Conservation (phyloP, 2,888 invertebrate genomes). For the Miltochrista miniata region DNA sequence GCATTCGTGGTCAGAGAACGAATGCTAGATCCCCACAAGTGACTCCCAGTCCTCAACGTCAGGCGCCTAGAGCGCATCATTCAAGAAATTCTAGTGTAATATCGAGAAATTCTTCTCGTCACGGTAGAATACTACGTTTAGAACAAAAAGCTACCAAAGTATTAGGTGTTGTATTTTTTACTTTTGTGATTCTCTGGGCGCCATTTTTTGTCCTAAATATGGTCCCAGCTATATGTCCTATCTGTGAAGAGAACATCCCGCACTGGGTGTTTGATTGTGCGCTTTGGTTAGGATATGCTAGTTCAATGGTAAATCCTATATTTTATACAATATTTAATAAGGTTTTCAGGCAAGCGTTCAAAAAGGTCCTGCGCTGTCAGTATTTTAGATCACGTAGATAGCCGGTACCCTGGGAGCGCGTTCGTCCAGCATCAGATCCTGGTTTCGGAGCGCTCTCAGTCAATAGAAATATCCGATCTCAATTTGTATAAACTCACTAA, state of each 20-base stretch:
- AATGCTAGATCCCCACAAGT: slow-evolving; percentile 62
- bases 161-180: slow-evolving; percentile 96
- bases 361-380: slow-evolving; percentile 91
- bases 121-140: slow-evolving; percentile 92
- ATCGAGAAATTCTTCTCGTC: slow-evolving; percentile 91
- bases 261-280: slow-evolving; percentile 93
- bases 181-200: slow-evolving; percentile 97
- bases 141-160: slow-evolving; percentile 99
- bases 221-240: slow-evolving; percentile 91
- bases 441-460: slow-evolving; percentile 78
- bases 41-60: slow-evolving; percentile 68
- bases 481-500: slow-evolving; percentile 64
- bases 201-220: slow-evolving; percentile 97
- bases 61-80: slow-evolving; percentile 87
- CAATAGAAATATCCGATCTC: slow-evolving; percentile 72
- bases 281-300: slow-evolving; percentile 96
- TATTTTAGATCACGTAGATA: slow-evolving; percentile 83
- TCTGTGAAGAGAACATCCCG: slow-evolving; percentile 90
- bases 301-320: slow-evolving; percentile 97
- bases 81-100: slow-evolving; percentile 92
- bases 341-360: slow-evolving; percentile 95
- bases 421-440: slow-evolving; percentile 73
- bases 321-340: slow-evolving; percentile 98
- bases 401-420: slow-evolving; percentile 81
- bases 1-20: slow-evolving; percentile 65